Base-by-base conservation (phyloP, 2,888 invertebrate genomes). In the Polyommatus iphigenia region DNA sequence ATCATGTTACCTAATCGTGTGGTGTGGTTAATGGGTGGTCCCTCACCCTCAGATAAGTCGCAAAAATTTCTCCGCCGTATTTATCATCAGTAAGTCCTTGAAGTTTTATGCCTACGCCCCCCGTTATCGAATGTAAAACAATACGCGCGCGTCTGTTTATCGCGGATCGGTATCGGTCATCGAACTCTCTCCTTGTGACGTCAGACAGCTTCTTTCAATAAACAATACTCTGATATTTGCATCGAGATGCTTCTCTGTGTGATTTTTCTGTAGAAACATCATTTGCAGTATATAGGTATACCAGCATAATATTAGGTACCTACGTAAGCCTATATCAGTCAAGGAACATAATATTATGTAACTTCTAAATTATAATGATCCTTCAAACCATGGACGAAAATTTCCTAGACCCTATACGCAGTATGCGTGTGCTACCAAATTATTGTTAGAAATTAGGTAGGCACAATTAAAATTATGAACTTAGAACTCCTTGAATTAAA, bases 161-260 rank as follows among this genome's bases (percentile, higher is more conserved):
- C 50, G 1, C 76, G 76, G 46, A 41, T 75, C 71, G 32, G 29
- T 24, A 71, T 90, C 91, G 89, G 90, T 85, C 90, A 82, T 81
- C 80, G 88, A 89, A 85, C 89, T 80, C 78, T 54, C 78, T 77
- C 77, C 46, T 77, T 78, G 79, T 81, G 80, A 79, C 79, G 79
- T 78, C 75, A 76, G 76, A 76, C 76, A 18, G 41, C 46, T 76
- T 75, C 59, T 78, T n/a, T 32, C 67, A 67, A 67, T 67, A 67
- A 67, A 67, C 67, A 67, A 32, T 67, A 67, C 24, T 13, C 62
- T 1, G 62, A 67, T 67, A 67, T 32, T 62, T 32, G 29, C 15
- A 67, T 67, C 67, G 67, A 67, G 67, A 67, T 67, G 0, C 15
- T 18, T 32, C 15, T 5, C 15, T 32, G 18, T 6, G 15, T 29